These are phyloP conservation scores for Canis aureus DNA, from an alignment of 2,113 vertebrate species.

Conservation along the genomic window DNA sequence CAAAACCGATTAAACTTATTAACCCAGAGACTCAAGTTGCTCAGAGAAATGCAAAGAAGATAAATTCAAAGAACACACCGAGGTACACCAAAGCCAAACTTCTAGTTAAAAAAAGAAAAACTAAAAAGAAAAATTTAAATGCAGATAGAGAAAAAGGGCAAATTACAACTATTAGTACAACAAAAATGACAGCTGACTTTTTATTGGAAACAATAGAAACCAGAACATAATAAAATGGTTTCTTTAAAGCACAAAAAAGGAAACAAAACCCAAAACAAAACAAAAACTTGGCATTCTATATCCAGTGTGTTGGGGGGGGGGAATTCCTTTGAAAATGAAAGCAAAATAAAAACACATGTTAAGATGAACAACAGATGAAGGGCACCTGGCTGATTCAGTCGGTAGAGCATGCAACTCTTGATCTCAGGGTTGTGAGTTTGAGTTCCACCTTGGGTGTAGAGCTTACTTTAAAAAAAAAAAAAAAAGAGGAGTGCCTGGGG, in stretches of 20 bases:
- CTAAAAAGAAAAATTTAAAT: background rate
- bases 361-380: background rate
- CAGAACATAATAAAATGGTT: background rate
- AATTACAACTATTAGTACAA: background rate
- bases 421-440: background rate
- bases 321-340: background rate
- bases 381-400: background rate
- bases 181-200: background rate
- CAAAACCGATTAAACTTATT: background rate
- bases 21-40: background rate
- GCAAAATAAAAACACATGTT: background rate
- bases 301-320: background rate
- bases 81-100: background rate
- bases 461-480: background rate
- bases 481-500: background rate
- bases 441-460: background rate
- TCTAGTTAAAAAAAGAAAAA: background rate
- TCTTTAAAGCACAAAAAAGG: background rate
- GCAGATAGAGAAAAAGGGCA: background rate
- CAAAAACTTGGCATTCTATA: background rate
- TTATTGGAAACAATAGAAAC: background rate
- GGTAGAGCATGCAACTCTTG: background rate
- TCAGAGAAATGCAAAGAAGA: background rate
- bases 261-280: background rate
- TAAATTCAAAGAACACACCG: background rate